Base-by-base conservation (phyloP, 2,797 vertebrate genomes). In the Gallinago nigripennis region DNA sequence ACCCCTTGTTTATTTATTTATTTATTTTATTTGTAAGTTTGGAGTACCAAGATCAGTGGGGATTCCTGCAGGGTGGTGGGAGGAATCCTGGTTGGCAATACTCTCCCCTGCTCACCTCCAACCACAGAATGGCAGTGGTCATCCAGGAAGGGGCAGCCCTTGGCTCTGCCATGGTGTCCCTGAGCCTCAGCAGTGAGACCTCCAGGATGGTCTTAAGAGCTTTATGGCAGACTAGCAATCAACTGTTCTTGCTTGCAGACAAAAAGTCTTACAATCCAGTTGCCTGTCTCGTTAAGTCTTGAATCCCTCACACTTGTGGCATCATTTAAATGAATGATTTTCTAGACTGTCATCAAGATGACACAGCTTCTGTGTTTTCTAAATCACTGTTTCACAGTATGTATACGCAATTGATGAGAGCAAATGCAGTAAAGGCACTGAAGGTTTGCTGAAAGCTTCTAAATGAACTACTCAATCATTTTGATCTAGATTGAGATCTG, bases 31-130 rank as follows among this genome's bases (percentile, higher is more conserved):
- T 60, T 66, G 5, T 45, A 43, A 4, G 2, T 84, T 71, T 54
- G 43, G 37, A 72, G 33, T 48, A 2, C 23, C 1, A 4, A 23
- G 16, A 48, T 30, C 0, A 0, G 16, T 73, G 31, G 13, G 9
- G 13, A 3, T 39, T 91, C n/a, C 25, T 0, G 0, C 4, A 45
- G 15, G 15, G 18, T n/a, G 8, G 4, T 50, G 24, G 39, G 28
- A 75, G 1, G 3, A 72, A 46, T 7, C 6, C 21, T 79, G 61
- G 6, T 39, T 58, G 50, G 12, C 7, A 41, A 69, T 45, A 58
- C 31, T 21, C 14, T 68, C 12, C 28, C 5, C 23, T 72, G 41
- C 27, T 61, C 19, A 37, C 6, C 8, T 9, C 15, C 16, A 92
- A 16, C 16, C 28, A 27, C 21, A 19, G 33, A 53, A 57, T 41